Conservation (phyloP, 1,140 invertebrate species). For the Drosophila suzukii region DNA sequence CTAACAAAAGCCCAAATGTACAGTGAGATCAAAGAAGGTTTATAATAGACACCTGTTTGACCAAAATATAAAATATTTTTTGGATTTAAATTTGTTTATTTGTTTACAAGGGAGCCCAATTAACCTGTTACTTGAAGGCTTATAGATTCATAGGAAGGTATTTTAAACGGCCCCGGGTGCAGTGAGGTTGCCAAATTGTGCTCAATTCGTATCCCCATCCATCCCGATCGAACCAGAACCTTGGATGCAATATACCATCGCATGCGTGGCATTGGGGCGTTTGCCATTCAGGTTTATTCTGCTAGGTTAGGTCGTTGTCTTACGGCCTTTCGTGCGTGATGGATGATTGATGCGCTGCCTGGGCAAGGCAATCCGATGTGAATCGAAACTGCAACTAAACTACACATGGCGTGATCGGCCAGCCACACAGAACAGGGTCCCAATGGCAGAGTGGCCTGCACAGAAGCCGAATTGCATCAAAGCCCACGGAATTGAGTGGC, state of each 20-base stretch:
- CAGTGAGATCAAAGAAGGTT: too few species aligned
- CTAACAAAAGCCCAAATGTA: too few species aligned
- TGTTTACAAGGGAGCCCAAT: too few species aligned
- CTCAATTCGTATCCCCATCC: not conserved
- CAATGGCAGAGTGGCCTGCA: slow-evolving; percentile 65
- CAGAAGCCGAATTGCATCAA: slow-evolving; percentile 84
- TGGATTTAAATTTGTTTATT: too few species aligned
- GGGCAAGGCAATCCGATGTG: slow-evolving; percentile 75
- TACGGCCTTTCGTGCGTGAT: slow-evolving; percentile 64
- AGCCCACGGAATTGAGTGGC: slow-evolving; percentile 62
- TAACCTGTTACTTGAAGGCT: not conserved
- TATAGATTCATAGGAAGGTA: not conserved
- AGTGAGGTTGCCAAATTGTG: slow-evolving; percentile 1
- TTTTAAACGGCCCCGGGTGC: not conserved
- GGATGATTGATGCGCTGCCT: slow-evolving; percentile 79
- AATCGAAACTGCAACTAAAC: slow-evolving; percentile 80
- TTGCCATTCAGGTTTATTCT: slow-evolving; percentile 27
- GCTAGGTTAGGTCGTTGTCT: slow-evolving; percentile 48
- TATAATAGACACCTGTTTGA: too few species aligned
- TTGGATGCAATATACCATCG: slow-evolving; percentile 5
- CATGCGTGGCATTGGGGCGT: slow-evolving; percentile 21
- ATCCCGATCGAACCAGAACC: slow-evolving; percentile 5
- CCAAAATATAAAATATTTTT: too few species aligned
- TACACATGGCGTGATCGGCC: slow-evolving; percentile 73
- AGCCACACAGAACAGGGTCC: slow-evolving; percentile 67